Percentiles rank a stretch among this genome's conserved stretches.
phyloP scores from a whole-genome alignment of 1,140 invertebrate genomes.

The Phenacoccus solenopsis region DNA sequence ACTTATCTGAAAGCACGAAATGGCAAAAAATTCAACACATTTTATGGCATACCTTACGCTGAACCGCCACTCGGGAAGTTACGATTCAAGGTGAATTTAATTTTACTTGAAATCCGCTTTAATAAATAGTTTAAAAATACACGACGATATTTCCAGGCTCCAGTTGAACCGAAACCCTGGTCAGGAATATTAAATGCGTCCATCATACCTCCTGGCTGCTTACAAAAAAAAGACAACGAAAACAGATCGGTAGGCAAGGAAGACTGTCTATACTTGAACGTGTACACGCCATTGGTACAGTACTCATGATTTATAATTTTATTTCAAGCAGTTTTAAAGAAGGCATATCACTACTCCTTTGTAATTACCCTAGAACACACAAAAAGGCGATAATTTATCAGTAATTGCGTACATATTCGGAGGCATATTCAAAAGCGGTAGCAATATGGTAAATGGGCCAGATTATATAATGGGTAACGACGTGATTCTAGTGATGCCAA shows the following conservation, averaged over 20 bases:
- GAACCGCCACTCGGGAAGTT: conserved; percentile 34
- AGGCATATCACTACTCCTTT: too few species aligned
- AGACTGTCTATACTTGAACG: conserved; percentile 20
- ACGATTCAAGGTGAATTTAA: conserved; percentile 28
- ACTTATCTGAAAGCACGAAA: conserved; percentile 3
- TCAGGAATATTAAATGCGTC: background rate
- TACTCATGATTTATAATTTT: too few species aligned
- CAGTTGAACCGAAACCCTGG: background rate
- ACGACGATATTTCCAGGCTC: background rate
- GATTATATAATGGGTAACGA: conserved; percentile 59
- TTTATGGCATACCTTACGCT: conserved; percentile 37
- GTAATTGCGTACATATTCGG: conserved; percentile 45
- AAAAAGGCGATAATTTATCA: conserved; percentile 23
- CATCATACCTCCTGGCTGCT: background rate
- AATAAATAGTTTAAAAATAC: background rate
- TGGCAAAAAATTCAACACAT: conserved; percentile 30
- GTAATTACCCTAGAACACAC: background rate
- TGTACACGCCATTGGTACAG: background rate
- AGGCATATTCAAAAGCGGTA: conserved; percentile 35
- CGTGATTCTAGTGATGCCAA: conserved; percentile 59
- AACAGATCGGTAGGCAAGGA: background rate
- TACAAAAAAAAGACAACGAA: background rate
- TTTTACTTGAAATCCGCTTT: background rate
- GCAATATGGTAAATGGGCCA: conserved; percentile 38
- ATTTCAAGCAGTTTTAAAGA: background rate